Base-by-base conservation (phyloP, 2,797 vertebrate genomes). In the Morelia viridis region DNA sequence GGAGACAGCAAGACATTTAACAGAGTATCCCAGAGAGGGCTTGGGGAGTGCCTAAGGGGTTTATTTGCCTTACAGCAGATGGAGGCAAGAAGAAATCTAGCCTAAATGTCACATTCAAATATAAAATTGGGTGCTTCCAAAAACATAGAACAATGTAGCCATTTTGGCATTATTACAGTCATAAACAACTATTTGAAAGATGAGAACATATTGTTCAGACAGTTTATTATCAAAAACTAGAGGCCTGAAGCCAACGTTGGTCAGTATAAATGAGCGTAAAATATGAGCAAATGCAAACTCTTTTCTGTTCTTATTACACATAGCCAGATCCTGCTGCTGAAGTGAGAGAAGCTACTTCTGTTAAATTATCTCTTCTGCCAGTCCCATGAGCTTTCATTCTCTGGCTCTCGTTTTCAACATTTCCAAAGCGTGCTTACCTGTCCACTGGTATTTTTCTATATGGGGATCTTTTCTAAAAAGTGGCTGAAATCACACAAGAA, bases 71-170 rank as follows among this genome's bases (percentile, higher is more conserved):
- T 65, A 24, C 65, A 88, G 92, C 89, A 88, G 68, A 62, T 46
- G 68, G 85, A 87, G 64, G 85, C 85, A 57, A 87, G 68, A 88
- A 61, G 85, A 90, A 92, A 88, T 87, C 53, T 87, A 88, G 46
- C 58, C 50, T 80, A 90, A 92, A 90, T 92, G 89, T 90, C 89
- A 92, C 68, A 65, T 90, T 88, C 58, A 92, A n/a, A 88, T 92
- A 90, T 61, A 65, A 89, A 89, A 22, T 60, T 13, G 3, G 60
- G 19, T 35, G 22, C 26, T 92, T 88, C 84, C 89, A 88, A 50
- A 90, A 64, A 65, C 17, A n/a, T 35, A 86, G 53, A 89, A 26
- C 71, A 64, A 58, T 50, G 68, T 5, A 68, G 12, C 28, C 41
- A 92, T 61, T 83, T 5, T 50, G 64, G 92, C 24, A 31, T 89